A percentile compares a stretch with the other conserved stretches of the same genome.
phyloP scores from a whole-genome alignment of 2,113 vertebrate species.

The Oreocharis arfaki region DNA sequence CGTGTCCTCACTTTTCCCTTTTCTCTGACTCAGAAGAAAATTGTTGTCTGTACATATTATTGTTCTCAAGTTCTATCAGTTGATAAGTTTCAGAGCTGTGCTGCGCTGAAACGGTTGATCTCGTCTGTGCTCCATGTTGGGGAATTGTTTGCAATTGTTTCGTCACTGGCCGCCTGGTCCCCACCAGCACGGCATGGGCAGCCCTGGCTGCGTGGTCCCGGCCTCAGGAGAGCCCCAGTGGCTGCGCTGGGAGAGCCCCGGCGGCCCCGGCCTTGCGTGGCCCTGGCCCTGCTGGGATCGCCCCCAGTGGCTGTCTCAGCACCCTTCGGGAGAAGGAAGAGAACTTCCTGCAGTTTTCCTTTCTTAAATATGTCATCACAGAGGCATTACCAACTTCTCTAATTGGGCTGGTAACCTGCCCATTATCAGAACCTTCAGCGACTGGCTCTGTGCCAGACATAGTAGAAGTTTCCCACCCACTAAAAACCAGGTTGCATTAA shows the following conservation, averaged over 20 bases:
- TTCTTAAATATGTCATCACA: neutral
- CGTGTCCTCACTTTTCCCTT: neutral
- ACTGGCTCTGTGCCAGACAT: neutral
- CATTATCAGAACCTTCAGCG: neutral
- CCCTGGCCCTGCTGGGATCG: neutral
- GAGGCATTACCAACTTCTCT: neutral
- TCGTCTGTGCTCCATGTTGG: neutral
- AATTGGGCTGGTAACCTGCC: neutral
- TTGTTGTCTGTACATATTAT: neutral
- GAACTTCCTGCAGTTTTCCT: fast-evolving
- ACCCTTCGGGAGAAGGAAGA: neutral
- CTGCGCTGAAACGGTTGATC: neutral
- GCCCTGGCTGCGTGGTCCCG: neutral
- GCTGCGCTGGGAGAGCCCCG: too few relatives aligned
- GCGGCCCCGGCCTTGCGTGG: neutral
- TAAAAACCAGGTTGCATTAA: neutral
- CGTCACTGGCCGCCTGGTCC: neutral
- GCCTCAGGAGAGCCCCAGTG: too few relatives aligned
- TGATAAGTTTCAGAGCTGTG: neutral
- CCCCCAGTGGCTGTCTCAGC: neutral
- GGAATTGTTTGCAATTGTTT: neutral
- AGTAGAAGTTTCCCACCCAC: neutral
- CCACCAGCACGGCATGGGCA: fast-evolving
- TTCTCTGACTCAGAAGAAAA: neutral
- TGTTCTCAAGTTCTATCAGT: neutral